Base-by-base conservation (phyloP, 1,140 invertebrate genomes). In the Macrostomum lignano region DNA sequence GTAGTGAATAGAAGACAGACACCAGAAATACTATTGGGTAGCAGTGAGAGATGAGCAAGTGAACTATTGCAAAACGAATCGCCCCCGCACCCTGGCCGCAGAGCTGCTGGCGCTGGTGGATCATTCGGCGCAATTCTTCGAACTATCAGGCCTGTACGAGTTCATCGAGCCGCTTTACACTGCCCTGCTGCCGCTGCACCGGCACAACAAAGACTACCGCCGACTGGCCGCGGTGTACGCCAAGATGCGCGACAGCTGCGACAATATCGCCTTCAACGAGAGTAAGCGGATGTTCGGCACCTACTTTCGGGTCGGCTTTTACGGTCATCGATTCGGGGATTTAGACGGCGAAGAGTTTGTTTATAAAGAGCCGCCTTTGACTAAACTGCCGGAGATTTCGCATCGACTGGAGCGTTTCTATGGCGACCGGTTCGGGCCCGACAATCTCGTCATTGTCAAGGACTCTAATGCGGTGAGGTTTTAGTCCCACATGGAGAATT, bases 281-380 rank as follows among this genome's bases (percentile, higher is more conserved):
- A 81, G 82, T 10, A 91, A 91, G 57, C 65, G 84, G 35, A 73
- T 91, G 21, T 93, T 93, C 62, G 81, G 81, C 1, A 84, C 84
- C 0, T 93, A 91, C 53, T 91, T 88, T 54, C 64, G 84, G 40
- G 81, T 93, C 21, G 82, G 79, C 17, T 93, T 93, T 57, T 93
- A 91, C 61, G 84, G 84, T 0, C 61, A 67, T 1, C 72, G 75
- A 47, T 91, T 93, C 60, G 82, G 78, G 1, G 84, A 93, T 62
- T 61, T 93, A 14, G 71, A 82, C 54, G 71, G 70, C 3, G 72
- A 84, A 51, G 82, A 91, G 58, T 93, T 86, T 55, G 67, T 94
- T 13, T 94, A 94, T 49, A 93, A 93, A 58, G 84, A 93, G 52
- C 81, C 81, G 21, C 75, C 75, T 15, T 64, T 93, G 28, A 91